phyloP scores from a whole-genome alignment of 2,888 invertebrate genomes.

The Drosophila antonietae region DNA sequence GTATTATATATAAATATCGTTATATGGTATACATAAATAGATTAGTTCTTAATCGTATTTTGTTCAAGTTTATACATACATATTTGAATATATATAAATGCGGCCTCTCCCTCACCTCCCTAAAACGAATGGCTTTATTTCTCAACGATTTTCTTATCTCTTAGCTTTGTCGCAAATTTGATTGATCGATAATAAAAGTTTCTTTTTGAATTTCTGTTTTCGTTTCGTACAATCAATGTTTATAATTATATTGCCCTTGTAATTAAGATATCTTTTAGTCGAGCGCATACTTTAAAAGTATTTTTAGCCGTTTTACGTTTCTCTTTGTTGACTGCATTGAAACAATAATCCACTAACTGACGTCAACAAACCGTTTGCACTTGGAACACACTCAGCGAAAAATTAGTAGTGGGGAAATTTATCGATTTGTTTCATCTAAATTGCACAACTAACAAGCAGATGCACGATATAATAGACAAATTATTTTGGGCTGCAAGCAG shows the following conservation, averaged over 20 bases:
- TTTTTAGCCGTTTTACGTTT: neutral
- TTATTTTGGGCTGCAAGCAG: slow-evolving; percentile 4
- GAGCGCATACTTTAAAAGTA: neutral
- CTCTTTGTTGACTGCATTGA: slow-evolving; percentile 14
- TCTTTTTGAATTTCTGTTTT: neutral
- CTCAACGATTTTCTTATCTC: neutral
- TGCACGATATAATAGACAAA: slow-evolving; percentile 21
- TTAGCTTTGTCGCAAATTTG: neutral
- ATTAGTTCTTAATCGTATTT: slow-evolving; percentile 1
- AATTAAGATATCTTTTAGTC: slow-evolving; percentile 20
- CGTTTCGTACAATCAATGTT: neutral
- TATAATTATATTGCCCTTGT: neutral
- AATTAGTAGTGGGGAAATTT: slow-evolving; percentile 25
- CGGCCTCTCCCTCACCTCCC: neutral
- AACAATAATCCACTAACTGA: slow-evolving; percentile 32
- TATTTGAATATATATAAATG: neutral
- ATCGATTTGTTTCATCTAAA: slow-evolving; percentile 33
- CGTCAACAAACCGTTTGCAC: slow-evolving; percentile 36
- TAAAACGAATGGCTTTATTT: neutral
- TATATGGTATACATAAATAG: neutral
- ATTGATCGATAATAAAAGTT: slow-evolving; percentile 1
- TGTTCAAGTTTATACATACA: neutral
- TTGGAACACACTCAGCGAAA: slow-evolving; percentile 8
- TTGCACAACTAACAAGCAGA: slow-evolving; percentile 34
- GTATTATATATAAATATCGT: neutral